Evolutionary conservation across 2,888 invertebrate species (phyloP).

Genomic region (Platycheirus rosarum): DNA sequence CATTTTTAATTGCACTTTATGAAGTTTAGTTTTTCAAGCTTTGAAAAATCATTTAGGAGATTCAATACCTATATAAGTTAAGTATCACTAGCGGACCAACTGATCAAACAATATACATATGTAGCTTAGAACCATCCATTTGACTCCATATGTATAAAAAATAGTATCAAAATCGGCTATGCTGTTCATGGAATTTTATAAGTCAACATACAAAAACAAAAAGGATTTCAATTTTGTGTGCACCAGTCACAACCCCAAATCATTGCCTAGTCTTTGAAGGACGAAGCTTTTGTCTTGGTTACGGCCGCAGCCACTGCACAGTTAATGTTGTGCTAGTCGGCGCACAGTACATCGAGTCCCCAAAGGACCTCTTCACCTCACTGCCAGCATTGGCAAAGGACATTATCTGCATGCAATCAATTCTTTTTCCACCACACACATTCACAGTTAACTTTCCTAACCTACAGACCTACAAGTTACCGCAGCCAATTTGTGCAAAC

Average conservation of each 20-base stretch:
- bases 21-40: no score
- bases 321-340: conserved; percentile 29
- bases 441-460: conserved; percentile 35
- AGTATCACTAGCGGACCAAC: no score
- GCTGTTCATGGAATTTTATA: no score
- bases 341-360: conserved; percentile 21
- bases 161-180: no score
- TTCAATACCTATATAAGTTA: no score
- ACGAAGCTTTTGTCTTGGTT: conserved; percentile 9
- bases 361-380: conserved; percentile 7
- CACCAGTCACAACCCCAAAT: neutral
- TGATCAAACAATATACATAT: no score
- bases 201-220: no score
- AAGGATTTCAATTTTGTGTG: no score
- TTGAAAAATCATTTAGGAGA: no score
- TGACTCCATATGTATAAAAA: no score
- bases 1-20: no score
- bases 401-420: conserved; percentile 60
- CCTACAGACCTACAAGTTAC: conserved; percentile 63
- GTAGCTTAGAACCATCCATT: no score
- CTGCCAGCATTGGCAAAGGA: conserved; percentile 15
- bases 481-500: conserved; percentile 40
- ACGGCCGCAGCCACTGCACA: conserved; percentile 1
- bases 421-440: conserved; percentile 14
- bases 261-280: neutral